These are phyloP conservation scores for Nesogale talazaci DNA, from an alignment of 2,113 vertebrate species.

Conservation along the genomic window DNA sequence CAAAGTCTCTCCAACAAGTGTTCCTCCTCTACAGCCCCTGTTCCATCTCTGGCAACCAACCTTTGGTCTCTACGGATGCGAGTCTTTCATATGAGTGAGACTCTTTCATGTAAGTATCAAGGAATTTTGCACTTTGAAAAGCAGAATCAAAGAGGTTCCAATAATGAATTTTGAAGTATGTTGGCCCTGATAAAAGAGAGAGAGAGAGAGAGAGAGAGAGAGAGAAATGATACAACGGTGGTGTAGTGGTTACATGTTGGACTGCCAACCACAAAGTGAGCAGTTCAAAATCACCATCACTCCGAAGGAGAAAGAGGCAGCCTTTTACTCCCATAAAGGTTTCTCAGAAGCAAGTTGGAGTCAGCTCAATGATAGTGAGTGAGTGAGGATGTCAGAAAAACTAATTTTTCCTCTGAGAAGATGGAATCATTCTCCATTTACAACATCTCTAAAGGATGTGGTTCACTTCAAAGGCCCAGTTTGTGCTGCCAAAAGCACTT, in stretches of 20 bases:
- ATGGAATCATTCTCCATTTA: background rate
- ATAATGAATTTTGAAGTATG: slow-evolving; percentile 43
- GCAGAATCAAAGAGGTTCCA: background rate
- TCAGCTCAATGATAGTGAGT: too few species aligned
- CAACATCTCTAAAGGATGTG: background rate
- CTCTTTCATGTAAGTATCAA: background rate
- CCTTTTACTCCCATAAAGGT: too few species aligned
- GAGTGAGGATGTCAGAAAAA: background rate
- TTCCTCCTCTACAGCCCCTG: background rate
- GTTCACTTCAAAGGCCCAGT: slow-evolving; percentile 47
- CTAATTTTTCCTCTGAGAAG: background rate
- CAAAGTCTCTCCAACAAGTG: background rate
- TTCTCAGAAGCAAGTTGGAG: too few species aligned
- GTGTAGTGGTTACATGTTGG: too few species aligned
- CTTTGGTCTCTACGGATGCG: background rate
- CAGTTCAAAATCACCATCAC: too few species aligned
- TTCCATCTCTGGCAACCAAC: background rate
- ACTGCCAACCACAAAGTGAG: too few species aligned
- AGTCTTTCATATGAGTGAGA: background rate
- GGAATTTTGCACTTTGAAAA: slow-evolving; percentile 14
- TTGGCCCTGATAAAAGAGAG: background rate
- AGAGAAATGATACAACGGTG: too few species aligned
- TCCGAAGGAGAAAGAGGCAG: too few species aligned
- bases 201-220: background rate
- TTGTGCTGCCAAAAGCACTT: slow-evolving; percentile 38